Evolutionary conservation across 2,888 invertebrate species (phyloP), one percentile per base, ranked within the genome.

Genomic region (Melinaea menophilus): DNA sequence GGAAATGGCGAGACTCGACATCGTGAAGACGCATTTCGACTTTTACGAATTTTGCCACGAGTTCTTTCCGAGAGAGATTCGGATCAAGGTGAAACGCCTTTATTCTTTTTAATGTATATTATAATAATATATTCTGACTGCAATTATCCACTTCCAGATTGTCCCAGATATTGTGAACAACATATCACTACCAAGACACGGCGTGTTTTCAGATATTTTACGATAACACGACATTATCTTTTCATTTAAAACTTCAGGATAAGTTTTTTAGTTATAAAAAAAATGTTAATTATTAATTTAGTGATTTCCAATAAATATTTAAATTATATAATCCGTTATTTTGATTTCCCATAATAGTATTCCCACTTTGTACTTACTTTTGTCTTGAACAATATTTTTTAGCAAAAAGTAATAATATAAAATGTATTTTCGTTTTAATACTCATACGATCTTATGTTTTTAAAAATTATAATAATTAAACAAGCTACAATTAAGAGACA

Each of bases 41-140:
- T 90, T 90, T 73, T 86, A 89, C 63, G 73, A 82, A 45, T 90
- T 90, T 79, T 79, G 89, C 73, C 75, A 79, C 47, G 80, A 86
- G 5, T 90, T 73, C 60, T 81, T 90, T 86, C 90, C 90, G 1
- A 73, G 80, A 63, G 90, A 88, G 61, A 70, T 90, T 33, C 73
- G 84, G n/a, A 58, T 84, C 9, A 90, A 85, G 86, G 90, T 89
- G 41, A 37, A 37, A 37, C 37, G 7, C 7, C 5, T 37, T 37
- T 37, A 37, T 47, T 55, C 22, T 47, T 46, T 55, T 61, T 41
- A n/a, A 47, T 13, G 48, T 51, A 22, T 22, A 22, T 22, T 22
- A 22, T 22, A 22, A 22, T 22, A 22, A 58, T 46, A 60, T 55
- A 51, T 35, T 55, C 22, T 46, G 5, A 45, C 31, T 12, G 4